Base-by-base conservation (phyloP, 2,888 invertebrate genomes). In the Malachius bipustulatus region DNA sequence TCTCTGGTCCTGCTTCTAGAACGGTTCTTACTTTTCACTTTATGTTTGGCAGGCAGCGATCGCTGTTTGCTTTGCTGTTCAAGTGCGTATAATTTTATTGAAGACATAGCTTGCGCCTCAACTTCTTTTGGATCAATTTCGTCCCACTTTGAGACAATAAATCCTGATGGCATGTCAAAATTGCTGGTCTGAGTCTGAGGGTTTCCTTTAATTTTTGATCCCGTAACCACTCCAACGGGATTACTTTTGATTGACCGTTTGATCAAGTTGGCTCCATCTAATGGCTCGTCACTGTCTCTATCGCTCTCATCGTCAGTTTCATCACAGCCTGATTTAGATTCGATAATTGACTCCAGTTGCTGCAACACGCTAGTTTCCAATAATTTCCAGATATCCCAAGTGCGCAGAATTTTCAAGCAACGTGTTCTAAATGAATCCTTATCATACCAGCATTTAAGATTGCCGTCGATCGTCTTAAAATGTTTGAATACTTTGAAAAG, bases 361-460 rank as follows among this genome's bases (percentile, higher is more conserved):
- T 82, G 73, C 19, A 97, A 66, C 60, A 83, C 83, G 46, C 91
- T 90, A 30, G 81, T 78, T 1, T 90, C 82, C 65, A 94, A 96
- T 34, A 96, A 75, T 10, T 88, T 81, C 84, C 90, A 90, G 55
- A 93, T 90, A 58, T 93, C 89, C 96, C 97, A 97, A 2, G 91
- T 87, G 46, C 83, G 75, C 58, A 96, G 75, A 48, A 90, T 82
- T 54, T 81, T 75, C 57, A 87, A 75, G 13, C 94, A 82, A 32
- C 90, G 69, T 36, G 77, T 75, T 52, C 90, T 87, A 62, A 93
- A 91, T 27, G 87, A 87, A 60, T 94, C 91, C 29, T 88, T 89
- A 63, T 89, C 89, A 27, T 87, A 62, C 32, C 80, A 65, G 42
- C 78, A 77, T 45, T 80, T 82, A 47, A 88, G 75, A 14, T 65